Evolutionary conservation across 2,113 vertebrate genomes (phyloP).

Genomic region (Xyrauchen texanus): DNA sequence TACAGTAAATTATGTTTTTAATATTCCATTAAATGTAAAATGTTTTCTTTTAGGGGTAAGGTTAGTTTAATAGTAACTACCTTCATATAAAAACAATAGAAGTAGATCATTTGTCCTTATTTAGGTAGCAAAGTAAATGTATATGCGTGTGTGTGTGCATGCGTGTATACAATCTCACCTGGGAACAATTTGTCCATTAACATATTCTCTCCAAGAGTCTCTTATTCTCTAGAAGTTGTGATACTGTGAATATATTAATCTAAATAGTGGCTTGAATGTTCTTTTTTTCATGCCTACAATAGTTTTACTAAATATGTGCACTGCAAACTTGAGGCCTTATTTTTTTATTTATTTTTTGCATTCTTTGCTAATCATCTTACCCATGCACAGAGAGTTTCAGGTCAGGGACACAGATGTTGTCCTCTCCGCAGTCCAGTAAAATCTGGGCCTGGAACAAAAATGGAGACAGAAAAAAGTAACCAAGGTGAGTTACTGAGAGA

Average conservation of each 20-base stretch:
- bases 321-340: neutral
- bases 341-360: conserved; percentile 14
- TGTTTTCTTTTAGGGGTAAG: too few relatives aligned
- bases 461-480: conserved; percentile 2
- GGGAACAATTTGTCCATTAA: too few relatives aligned
- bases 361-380: conserved; percentile 68
- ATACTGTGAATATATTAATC: conserved; percentile 12
- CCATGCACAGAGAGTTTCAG: conserved; percentile 83
- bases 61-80: too few relatives aligned
- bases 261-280: neutral
- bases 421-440: conserved; percentile 88
- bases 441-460: conserved; percentile 81
- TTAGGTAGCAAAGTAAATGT: too few relatives aligned
- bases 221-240: neutral
- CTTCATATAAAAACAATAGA: too few relatives aligned
- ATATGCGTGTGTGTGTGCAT: too few relatives aligned
- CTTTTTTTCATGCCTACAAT: neutral
- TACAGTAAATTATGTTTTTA: too few relatives aligned
- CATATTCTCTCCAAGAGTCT: too few relatives aligned
- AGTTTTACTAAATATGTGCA: neutral
- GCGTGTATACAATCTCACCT: too few relatives aligned
- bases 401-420: conserved; percentile 92
- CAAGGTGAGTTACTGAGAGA: too few relatives aligned
- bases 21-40: too few relatives aligned
- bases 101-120: too few relatives aligned